Evolutionary conservation across 2,797 vertebrate species (phyloP).

Genomic region (Sebastes miniatus): DNA sequence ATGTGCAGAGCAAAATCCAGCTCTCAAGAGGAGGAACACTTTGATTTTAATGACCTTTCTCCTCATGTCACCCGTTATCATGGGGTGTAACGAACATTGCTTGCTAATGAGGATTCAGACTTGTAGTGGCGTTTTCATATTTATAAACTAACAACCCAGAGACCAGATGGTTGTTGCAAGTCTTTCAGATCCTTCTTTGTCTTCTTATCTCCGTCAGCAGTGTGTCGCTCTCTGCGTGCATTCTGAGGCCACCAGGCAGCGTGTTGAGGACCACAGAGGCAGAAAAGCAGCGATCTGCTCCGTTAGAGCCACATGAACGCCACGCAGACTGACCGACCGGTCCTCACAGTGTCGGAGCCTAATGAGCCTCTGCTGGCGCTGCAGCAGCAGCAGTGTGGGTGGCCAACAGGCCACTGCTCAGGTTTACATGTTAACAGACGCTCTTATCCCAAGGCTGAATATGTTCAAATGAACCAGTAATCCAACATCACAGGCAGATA

Average conservation of each 20-base stretch:
- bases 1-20: no score
- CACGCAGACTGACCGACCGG: not conserved
- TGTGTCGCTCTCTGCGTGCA: not conserved
- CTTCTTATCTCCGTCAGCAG: not conserved
- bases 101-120: not conserved
- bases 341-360: not conserved
- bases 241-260: not conserved
- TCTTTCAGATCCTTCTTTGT: not conserved
- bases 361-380: not conserved
- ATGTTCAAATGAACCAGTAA: not conserved
- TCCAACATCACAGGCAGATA: not conserved
- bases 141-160: not conserved
- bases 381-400: constrained; percentile 4
- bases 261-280: not conserved
- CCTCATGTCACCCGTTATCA: not conserved
- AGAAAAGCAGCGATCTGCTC: constrained; percentile 12
- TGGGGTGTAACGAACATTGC: not conserved
- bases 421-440: not conserved
- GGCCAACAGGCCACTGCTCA: not conserved
- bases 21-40: no score
- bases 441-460: not conserved
- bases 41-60: not conserved
- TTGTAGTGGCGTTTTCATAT: not conserved
- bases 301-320: not conserved
- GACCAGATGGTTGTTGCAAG: not conserved